A percentile compares a stretch with the other conserved stretches of the same genome.
phyloP scores from a whole-genome alignment of 2,888 invertebrate species.

The Leptopilina drosophilae region DNA sequence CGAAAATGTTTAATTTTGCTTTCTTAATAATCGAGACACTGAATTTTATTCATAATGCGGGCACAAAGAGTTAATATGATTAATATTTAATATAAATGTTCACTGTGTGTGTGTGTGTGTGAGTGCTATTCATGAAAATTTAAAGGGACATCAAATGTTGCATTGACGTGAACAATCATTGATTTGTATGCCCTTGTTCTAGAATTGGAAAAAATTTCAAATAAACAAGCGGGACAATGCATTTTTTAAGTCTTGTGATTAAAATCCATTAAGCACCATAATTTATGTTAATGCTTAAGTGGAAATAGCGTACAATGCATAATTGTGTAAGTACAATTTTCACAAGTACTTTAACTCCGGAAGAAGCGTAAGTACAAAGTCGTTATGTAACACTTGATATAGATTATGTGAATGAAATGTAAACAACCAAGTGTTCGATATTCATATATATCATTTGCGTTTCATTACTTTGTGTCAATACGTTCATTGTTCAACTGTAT shows the following conservation, averaged over 20 bases:
- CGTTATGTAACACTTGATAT: conserved; percentile 9
- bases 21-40: too few species aligned
- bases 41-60: background rate
- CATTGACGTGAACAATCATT: conserved; percentile 6
- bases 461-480: too few species aligned
- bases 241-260: background rate
- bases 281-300: background rate
- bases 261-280: background rate
- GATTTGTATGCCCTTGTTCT: conserved; percentile 27
- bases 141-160: conserved; percentile 9
- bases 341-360: conserved; percentile 4
- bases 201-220: background rate
- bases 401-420: conserved; percentile 3
- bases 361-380: conserved; percentile 3
- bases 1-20: too few species aligned
- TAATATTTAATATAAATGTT: background rate
- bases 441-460: too few species aligned
- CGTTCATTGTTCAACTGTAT: too few species aligned
- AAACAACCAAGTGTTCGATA: background rate
- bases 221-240: background rate
- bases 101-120: background rate
- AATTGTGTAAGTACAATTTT: background rate
- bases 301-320: background rate
- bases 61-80: background rate
- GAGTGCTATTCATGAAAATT: background rate